Conservation (phyloP, 2,113 vertebrate genomes). For the Notothenia coriiceps region DNA sequence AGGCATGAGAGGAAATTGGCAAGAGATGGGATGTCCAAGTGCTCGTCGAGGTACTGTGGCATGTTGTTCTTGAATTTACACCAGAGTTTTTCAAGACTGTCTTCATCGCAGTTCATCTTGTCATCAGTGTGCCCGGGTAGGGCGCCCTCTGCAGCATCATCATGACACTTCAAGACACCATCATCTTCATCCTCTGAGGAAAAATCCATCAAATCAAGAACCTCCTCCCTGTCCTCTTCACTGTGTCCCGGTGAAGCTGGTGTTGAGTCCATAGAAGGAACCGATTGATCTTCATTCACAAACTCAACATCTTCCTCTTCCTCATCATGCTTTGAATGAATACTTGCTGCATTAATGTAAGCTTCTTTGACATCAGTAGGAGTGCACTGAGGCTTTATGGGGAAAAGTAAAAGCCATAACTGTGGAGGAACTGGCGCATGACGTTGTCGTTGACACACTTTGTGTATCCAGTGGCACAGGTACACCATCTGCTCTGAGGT, state of each 20-base stretch:
- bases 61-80: conserved; percentile 72
- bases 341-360: conserved; percentile 29
- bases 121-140: background rate
- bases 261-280: background rate
- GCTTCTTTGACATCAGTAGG: conserved; percentile 71
- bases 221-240: conserved; percentile 13
- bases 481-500: conserved; percentile 84
- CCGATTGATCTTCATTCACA: conserved; percentile 13
- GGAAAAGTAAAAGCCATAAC: conserved; percentile 78
- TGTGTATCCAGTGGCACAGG: conserved; percentile 78
- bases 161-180: background rate
- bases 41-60: conserved; percentile 62
- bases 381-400: conserved; percentile 76
- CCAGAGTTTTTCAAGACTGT: conserved; percentile 76
- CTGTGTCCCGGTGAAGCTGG: background rate
- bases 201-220: conserved; percentile 57
- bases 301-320: background rate
- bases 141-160: background rate
- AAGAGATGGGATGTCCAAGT: conserved; percentile 75
- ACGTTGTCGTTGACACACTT: conserved; percentile 47
- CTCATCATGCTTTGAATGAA: background rate
- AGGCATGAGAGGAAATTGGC: conserved; percentile 70
- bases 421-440: conserved; percentile 54
- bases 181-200: conserved; percentile 55
- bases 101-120: background rate